phyloP scores from a whole-genome alignment of 2,888 invertebrate genomes.

The Labia minor region DNA sequence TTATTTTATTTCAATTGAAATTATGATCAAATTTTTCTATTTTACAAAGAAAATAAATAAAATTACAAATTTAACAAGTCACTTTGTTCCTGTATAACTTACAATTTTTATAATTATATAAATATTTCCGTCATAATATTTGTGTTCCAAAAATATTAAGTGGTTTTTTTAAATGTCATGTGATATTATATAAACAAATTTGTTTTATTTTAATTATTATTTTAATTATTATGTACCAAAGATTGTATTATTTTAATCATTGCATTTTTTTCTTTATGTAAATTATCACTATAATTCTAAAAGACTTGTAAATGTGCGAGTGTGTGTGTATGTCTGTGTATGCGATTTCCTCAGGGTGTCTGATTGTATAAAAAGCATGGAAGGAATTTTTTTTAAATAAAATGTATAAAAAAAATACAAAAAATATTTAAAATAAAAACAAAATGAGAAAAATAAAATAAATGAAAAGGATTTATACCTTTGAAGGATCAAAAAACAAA shows the following conservation, averaged over 20 bases:
- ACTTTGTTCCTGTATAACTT: not conserved
- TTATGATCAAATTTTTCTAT: not conserved
- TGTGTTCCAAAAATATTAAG: not conserved
- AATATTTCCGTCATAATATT: not conserved
- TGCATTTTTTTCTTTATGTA: not conserved
- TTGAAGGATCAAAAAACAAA: not conserved
- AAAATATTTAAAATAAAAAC: not conserved
- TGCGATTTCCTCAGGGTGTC: too few species aligned
- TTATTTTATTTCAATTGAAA: slow-evolving; percentile 13
- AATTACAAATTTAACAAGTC: not conserved
- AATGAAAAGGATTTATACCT: not conserved
- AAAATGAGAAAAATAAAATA: not conserved
- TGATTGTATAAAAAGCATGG: not conserved
- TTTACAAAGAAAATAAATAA: not conserved
- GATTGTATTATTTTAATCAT: not conserved
- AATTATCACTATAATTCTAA: slow-evolving; percentile 3
- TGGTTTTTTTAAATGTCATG: not conserved
- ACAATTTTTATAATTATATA: not conserved
- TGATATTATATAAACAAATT: not conserved
- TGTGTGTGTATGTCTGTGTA: not conserved
- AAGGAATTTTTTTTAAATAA: too few species aligned
- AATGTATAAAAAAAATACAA: not conserved
- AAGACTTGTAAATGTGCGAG: slow-evolving; percentile 3
- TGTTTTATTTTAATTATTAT: slow-evolving; percentile 13
- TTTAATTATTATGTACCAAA: not conserved